phyloP scores from a whole-genome alignment of 2,113 vertebrate species.

The Hippocampus abdominalis region DNA sequence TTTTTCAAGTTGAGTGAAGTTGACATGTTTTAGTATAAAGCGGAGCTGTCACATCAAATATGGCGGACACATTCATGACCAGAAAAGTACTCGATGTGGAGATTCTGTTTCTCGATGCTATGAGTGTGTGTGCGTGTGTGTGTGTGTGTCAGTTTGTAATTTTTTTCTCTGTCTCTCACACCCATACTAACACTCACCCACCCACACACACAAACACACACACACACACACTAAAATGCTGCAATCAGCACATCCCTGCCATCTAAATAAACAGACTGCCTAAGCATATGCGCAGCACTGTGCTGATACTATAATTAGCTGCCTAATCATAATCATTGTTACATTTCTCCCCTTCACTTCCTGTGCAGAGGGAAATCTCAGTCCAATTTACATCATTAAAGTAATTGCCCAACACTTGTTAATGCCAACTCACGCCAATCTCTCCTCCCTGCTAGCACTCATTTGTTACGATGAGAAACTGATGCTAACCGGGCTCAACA shows the following conservation, averaged over 20 bases:
- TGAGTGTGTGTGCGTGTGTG: too few relatives aligned
- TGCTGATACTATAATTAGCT: constrained; percentile 70
- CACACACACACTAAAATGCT: constrained; percentile 18
- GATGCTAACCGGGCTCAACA: constrained; percentile 47
- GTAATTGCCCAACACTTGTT: constrained; percentile 72
- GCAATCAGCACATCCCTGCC: constrained; percentile 45
- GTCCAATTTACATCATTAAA: constrained; percentile 66
- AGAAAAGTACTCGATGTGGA: too few relatives aligned
- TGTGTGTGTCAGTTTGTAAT: background rate
- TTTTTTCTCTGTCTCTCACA: background rate
- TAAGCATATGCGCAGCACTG: constrained; percentile 54
- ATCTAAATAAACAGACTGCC: constrained; percentile 51
- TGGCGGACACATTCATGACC: too few relatives aligned
- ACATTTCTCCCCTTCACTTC: constrained; percentile 63
- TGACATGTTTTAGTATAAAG: too few relatives aligned
- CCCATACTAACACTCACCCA: background rate
- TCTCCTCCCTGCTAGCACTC: constrained; percentile 52
- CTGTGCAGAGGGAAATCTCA: constrained; percentile 61
- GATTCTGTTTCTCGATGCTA: too few relatives aligned
- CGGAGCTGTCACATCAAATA: too few relatives aligned
- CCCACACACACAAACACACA: background rate
- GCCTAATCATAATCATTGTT: constrained; percentile 73
- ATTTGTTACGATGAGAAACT: constrained; percentile 66
- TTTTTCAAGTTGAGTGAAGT: too few relatives aligned
- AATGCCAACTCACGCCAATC: constrained; percentile 66